A percentile compares a stretch with the other conserved stretches of the same genome.
Conservation (phyloP, 2,888 invertebrate genomes). For the Meghimatium bilineatum region DNA sequence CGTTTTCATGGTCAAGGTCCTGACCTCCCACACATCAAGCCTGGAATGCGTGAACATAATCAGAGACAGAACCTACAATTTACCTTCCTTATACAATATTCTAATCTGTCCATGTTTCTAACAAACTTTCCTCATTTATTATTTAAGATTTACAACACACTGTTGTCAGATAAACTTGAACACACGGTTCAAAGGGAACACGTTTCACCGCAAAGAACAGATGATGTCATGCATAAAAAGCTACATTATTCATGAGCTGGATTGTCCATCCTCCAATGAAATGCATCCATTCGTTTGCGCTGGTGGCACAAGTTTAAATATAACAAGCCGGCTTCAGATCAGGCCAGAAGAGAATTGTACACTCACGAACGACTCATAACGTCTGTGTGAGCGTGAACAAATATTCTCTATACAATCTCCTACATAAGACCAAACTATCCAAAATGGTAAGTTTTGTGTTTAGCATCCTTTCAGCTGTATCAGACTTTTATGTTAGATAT, state of each 20-base stretch:
- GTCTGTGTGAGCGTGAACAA: conserved; percentile 2
- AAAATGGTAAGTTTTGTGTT: too few relatives aligned
- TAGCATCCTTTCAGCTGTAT: too few relatives aligned
- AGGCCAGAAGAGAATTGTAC: neutral
- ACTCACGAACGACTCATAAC: conserved; percentile 9
- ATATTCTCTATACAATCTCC: neutral
- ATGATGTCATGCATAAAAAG: conserved; percentile 6
- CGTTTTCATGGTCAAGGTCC: neutral
- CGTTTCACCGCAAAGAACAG: neutral
- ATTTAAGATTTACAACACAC: too few relatives aligned
- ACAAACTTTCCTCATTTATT: too few relatives aligned
- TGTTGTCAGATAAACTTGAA: too few relatives aligned
- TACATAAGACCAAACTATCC: neutral
- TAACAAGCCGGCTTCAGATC: neutral
- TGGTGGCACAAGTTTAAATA: neutral
- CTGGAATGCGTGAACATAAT: too few relatives aligned
- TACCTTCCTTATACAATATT: too few relatives aligned
- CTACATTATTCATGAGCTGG: conserved; percentile 16
- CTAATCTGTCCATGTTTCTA: too few relatives aligned
- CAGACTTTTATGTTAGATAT: too few relatives aligned
- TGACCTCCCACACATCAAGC: neutral
- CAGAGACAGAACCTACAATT: too few relatives aligned
- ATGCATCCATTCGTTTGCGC: neutral
- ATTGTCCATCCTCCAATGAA: neutral
- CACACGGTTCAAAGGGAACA: neutral